These are phyloP conservation scores for Agriopis leucophaearia DNA, from an alignment of 2,888 invertebrate species.

Conservation along the genomic window DNA sequence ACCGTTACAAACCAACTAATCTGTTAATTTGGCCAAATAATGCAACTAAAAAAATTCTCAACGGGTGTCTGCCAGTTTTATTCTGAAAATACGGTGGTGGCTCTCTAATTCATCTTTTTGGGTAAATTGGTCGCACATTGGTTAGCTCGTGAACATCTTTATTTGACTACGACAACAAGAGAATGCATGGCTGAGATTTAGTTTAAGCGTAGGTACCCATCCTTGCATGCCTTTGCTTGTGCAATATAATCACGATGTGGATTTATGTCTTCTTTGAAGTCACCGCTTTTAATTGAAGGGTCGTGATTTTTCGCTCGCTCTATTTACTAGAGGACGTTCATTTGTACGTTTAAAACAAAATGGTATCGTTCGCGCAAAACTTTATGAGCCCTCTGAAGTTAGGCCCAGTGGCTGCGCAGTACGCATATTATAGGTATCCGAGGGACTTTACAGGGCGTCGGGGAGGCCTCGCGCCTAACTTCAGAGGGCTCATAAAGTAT, in stretches of 20 bases:
- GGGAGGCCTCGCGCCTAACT: no score
- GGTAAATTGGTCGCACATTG: background rate
- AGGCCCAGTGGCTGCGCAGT: no score
- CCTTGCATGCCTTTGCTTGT: conserved; percentile 4
- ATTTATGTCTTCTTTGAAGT: conserved; percentile 3
- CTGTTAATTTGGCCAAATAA: background rate
- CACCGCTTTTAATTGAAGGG: background rate
- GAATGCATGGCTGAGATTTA: conserved; percentile 6
- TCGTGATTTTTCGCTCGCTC: background rate
- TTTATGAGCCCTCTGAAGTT: no score
- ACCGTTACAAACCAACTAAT: conserved; percentile 41
- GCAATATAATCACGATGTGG: conserved; percentile 14
- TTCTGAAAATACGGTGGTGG: background rate
- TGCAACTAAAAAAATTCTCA: background rate
- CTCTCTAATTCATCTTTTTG: background rate
- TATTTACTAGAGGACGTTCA: no score
- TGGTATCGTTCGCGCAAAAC: no score
- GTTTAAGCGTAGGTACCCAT: background rate
- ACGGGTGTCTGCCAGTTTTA: background rate
- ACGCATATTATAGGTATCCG: no score
- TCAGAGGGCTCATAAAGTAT: no score
- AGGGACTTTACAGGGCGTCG: no score
- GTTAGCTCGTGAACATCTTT: conserved; percentile 51
- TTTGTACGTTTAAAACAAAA: no score
- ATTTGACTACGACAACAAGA: conserved; percentile 36